Conservation (phyloP, 2,888 invertebrate genomes). For the Tipula lateralis region DNA sequence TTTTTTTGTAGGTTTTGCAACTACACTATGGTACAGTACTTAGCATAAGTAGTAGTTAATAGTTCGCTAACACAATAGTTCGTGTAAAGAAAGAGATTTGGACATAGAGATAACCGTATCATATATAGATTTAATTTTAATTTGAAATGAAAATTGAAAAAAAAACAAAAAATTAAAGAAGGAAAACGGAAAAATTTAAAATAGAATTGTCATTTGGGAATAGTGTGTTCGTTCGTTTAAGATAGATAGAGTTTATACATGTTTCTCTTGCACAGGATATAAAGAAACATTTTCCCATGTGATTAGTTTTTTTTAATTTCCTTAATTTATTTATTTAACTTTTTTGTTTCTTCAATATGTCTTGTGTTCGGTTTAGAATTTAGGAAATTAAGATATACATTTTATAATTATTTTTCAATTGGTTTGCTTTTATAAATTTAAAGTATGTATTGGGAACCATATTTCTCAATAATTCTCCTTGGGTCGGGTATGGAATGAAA, state of each 20-base stretch:
- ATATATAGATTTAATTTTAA: neutral
- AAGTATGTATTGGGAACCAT: no score
- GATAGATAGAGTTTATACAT: neutral
- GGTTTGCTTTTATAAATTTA: no score
- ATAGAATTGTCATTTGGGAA: neutral
- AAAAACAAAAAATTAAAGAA: neutral
- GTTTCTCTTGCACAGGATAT: neutral
- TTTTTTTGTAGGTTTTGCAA: neutral
- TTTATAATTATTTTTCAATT: neutral
- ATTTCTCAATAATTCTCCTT: no score
- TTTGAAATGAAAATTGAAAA: neutral
- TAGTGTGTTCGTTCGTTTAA: neutral
- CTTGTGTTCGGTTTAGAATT: neutral
- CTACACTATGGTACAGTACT: neutral
- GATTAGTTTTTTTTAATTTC: neutral
- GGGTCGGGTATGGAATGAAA: no score
- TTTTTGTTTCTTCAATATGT: neutral
- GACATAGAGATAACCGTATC: neutral
- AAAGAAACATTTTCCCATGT: neutral
- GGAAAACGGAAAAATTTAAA: neutral
- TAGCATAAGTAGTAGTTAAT: neutral
- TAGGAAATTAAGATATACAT: neutral
- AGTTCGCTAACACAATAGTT: neutral
- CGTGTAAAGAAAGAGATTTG: neutral
- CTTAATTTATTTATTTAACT: neutral